Percentiles rank a stretch among this genome's conserved stretches.
Evolutionary conservation across 2,888 invertebrate species (phyloP).

Genomic region (Anthrax anthrax): DNA sequence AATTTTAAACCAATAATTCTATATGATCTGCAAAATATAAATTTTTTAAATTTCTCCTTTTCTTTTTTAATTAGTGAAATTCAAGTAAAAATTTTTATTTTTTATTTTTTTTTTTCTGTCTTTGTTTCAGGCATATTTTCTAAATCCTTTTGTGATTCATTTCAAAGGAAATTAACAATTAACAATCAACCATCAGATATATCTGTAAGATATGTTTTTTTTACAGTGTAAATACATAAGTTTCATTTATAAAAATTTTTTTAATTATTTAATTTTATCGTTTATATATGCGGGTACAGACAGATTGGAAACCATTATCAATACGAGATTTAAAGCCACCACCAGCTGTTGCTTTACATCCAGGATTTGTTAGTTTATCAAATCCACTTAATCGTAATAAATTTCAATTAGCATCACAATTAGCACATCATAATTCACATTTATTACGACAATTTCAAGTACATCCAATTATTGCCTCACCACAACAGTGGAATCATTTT

Average conservation of each 20-base stretch:
- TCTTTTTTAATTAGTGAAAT: no score
- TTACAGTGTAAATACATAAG: neutral
- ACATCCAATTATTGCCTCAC: no score
- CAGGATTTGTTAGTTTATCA: neutral
- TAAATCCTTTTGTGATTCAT: neutral
- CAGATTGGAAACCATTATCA: neutral
- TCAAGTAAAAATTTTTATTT: no score
- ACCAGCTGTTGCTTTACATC: neutral
- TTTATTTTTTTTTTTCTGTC: no score
- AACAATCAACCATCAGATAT: neutral
- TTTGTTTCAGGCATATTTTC: neutral
- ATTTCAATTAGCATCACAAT: neutral
- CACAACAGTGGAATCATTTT: neutral
- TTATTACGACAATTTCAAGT: neutral
- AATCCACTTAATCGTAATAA: neutral
- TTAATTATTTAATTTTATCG: neutral
- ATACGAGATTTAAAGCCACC: neutral
- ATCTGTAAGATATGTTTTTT: neutral
- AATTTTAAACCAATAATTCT: no score
- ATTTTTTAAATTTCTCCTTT: no score
- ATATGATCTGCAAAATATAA: no score
- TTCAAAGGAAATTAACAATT: neutral
- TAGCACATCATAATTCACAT: neutral
- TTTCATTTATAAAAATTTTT: neutral
- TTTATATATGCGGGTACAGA: neutral